Conservation (phyloP, 2,113 vertebrate genomes). For the Dolichotis patagonum region DNA sequence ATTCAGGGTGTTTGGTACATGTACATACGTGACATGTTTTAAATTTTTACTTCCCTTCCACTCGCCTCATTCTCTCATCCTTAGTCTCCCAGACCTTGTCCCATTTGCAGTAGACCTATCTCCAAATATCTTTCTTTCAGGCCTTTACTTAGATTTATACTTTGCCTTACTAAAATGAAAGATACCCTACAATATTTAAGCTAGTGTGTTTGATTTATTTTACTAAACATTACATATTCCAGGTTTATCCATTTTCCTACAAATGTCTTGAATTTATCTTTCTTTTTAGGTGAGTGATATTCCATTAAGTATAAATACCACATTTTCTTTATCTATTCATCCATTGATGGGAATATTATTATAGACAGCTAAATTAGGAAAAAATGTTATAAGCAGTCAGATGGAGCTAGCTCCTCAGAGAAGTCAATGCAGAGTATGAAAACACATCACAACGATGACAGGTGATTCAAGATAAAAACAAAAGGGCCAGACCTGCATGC, state of each 20-base stretch:
- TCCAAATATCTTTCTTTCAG: neutral
- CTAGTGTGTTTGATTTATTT: neutral
- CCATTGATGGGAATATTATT: neutral
- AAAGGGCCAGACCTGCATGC: neutral
- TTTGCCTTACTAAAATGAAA: neutral
- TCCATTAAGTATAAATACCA: neutral
- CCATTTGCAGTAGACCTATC: neutral
- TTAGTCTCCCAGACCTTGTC: neutral
- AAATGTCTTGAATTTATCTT: neutral
- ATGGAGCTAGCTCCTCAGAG: neutral
- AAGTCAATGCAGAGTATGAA: neutral
- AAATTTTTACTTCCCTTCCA: neutral
- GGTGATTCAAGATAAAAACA: neutral
- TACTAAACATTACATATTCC: neutral
- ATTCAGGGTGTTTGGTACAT: neutral
- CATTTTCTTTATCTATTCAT: neutral
- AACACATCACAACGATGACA: neutral
- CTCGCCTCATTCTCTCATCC: neutral
- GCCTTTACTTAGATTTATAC: neutral
- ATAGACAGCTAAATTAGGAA: neutral
- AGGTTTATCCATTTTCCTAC: neutral
- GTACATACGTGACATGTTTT: neutral
- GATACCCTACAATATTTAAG: neutral
- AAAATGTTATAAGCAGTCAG: neutral
- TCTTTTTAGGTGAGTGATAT: neutral